Evolutionary conservation across 53 echinoderm and acorn worm species (phyloP).

Genomic region (Arbacia lixula): DNA sequence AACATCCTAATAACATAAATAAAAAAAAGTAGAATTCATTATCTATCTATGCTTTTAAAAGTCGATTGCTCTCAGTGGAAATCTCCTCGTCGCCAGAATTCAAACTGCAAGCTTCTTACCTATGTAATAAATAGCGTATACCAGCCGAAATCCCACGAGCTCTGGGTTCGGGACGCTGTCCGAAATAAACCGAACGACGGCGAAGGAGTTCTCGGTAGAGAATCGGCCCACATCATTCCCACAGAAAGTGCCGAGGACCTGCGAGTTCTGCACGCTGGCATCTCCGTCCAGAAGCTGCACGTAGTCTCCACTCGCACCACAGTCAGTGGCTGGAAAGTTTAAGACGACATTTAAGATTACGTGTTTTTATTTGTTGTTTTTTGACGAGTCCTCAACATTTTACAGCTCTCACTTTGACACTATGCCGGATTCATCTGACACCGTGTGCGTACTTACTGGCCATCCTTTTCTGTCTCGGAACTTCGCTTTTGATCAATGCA

Average conservation of each 20-base stretch:
- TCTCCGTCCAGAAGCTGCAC: conserved; percentile 47
- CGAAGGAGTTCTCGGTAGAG: conserved; percentile 51
- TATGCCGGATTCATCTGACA: too few relatives aligned
- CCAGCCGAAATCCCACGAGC: conserved; percentile 64
- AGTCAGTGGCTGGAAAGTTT: conserved; percentile 25
- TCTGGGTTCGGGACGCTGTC: conserved; percentile 63
- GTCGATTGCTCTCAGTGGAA: background rate
- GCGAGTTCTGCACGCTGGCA: conserved; percentile 25
- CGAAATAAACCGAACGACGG: conserved; percentile 62
- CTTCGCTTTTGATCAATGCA: too few relatives aligned
- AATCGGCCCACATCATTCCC: conserved; percentile 66
- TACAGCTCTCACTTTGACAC: too few relatives aligned
- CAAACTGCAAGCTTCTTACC: too few relatives aligned
- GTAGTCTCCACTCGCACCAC: conserved; percentile 41
- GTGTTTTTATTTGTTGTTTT: too few relatives aligned
- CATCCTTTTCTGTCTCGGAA: too few relatives aligned
- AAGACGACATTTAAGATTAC: background rate
- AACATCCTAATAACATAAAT: too few relatives aligned
- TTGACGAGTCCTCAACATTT: too few relatives aligned
- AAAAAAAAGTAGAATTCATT: too few relatives aligned
- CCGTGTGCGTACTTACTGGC: too few relatives aligned
- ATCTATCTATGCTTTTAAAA: too few relatives aligned
- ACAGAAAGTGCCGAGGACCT: conserved; percentile 61
- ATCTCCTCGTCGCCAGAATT: background rate
- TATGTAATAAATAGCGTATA: conserved; percentile 76